These are phyloP conservation scores for Chlorodrepanis virens DNA, from an alignment of 2,113 vertebrate genomes.

Conservation along the genomic window DNA sequence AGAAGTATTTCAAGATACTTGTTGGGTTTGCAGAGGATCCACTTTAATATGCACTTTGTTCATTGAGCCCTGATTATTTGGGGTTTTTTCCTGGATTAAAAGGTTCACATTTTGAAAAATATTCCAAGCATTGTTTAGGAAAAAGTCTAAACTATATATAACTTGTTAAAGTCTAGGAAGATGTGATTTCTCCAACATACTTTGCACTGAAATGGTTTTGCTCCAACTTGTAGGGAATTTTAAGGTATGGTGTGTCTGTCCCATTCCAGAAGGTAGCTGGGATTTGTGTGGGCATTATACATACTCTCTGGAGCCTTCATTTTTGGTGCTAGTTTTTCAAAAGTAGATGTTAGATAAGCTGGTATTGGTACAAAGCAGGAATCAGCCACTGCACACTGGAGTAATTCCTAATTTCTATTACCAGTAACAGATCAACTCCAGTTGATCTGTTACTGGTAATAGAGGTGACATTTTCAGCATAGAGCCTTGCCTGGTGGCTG, in stretches of 20 bases:
- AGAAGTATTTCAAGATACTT: background rate
- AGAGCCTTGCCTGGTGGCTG: background rate
- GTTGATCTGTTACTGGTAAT: background rate
- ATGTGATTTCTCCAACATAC: background rate
- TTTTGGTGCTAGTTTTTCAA: background rate
- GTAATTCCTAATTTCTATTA: background rate
- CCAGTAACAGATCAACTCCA: background rate
- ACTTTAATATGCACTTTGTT: background rate
- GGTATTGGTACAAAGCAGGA: background rate
- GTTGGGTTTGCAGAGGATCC: background rate
- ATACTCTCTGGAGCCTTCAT: background rate
- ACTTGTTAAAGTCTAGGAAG: background rate
- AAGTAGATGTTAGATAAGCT: background rate
- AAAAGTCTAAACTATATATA: background rate
- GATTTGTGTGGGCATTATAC: background rate
- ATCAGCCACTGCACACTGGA: background rate
- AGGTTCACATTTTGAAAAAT: background rate
- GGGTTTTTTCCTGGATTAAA: background rate
- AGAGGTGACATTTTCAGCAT: background rate
- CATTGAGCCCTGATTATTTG: background rate
- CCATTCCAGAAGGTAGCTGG: background rate
- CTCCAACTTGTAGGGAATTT: background rate
- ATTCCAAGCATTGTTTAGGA: background rate
- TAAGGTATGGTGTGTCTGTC: background rate
- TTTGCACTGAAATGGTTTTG: background rate